Conservation (phyloP, 2,113 vertebrate species). For the Emydura subglobosa region DNA sequence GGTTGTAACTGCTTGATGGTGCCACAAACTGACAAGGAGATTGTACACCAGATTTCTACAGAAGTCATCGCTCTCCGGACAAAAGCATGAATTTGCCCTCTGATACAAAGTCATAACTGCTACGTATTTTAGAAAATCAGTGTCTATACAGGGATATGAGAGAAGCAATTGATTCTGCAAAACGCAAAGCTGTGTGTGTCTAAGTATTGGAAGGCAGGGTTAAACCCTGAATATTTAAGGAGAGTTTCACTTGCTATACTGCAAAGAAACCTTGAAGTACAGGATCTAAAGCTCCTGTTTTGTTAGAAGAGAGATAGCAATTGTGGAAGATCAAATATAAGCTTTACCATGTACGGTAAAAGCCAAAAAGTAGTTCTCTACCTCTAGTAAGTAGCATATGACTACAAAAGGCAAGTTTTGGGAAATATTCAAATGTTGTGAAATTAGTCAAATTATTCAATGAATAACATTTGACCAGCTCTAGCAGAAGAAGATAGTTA, state of each 20-base stretch:
- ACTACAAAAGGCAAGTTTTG: neutral
- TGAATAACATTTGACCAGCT: neutral
- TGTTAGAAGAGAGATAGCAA: too few species aligned
- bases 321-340: too few species aligned
- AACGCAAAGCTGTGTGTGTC: rapidly evolving
- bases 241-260: too few species aligned
- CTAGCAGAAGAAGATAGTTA: neutral
- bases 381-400: neutral
- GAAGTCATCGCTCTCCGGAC: neutral
- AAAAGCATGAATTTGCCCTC: neutral
- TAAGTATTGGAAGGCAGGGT: neutral
- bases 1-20: neutral
- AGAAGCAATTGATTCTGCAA: neutral
- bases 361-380: neutral
- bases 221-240: too few species aligned
- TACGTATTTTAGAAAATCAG: neutral
- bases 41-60: neutral
- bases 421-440: neutral
- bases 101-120: neutral
- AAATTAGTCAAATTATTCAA: neutral
- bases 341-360: neutral
- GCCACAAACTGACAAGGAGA: neutral
- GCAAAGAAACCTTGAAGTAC: too few species aligned
- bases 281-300: too few species aligned
- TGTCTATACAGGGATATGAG: neutral